phyloP scores from a whole-genome alignment of 1,140 invertebrate genomes.

The Pseudomyrmex cubaensis region DNA sequence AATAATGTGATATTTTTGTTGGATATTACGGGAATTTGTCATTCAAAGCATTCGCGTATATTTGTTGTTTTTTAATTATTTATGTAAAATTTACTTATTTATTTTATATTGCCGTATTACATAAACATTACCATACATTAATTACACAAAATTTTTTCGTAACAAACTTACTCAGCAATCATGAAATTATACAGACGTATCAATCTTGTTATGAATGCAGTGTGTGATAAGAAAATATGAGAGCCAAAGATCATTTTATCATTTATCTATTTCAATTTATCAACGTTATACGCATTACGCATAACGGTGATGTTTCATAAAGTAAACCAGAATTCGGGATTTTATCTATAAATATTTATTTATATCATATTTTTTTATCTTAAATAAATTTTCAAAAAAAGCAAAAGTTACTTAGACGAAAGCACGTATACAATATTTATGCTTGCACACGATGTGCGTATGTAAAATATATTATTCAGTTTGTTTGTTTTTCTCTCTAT shows the following conservation, averaged over 20 bases:
- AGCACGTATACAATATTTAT: no score
- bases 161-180: constrained; percentile 33
- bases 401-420: background rate
- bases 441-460: no score
- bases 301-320: constrained; percentile 39
- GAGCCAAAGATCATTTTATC: constrained; percentile 37
- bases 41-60: background rate
- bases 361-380: background rate
- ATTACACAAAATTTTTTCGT: constrained; percentile 22
- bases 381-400: background rate
- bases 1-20: background rate
- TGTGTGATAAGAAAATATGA: constrained; percentile 47
- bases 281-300: background rate
- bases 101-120: background rate
- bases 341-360: background rate
- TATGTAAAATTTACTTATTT: background rate
- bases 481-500: no score
- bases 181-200: constrained; percentile 43
- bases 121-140: constrained; percentile 43
- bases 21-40: background rate
- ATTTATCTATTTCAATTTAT: constrained; percentile 48
- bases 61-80: constrained; percentile 3
- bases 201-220: background rate
- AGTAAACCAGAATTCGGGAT: constrained; percentile 19
- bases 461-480: no score